Evolutionary conservation across 2,113 vertebrate genomes (phyloP), one percentile per base, ranked within the genome.

Genomic region (Andinoacara biseriatus): DNA sequence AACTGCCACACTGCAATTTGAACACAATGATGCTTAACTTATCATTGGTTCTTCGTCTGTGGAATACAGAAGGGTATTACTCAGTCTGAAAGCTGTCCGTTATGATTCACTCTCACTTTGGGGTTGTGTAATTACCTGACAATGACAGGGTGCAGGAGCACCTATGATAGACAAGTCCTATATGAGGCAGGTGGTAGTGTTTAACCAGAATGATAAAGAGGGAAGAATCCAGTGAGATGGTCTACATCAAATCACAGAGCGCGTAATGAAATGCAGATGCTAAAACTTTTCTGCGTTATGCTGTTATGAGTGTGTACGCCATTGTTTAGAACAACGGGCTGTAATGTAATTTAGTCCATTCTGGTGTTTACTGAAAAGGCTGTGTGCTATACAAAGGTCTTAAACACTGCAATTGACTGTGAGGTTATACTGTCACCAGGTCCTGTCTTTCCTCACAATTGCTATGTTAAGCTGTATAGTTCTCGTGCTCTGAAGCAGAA

Each of bases 221-320:
- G 63, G 46, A 40, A 11, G 26, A 49, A 69, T 38, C 11, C 20
- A 86, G 31, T 33, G 58, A 49, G 52, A 59, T 72, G 57, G 22
- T 58, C 40, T 56, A 52, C n/a, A 63, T 89, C 31, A 89, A 89
- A 93, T 90, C 81, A 93, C 60, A 91, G 67, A 79, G 84, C 29
- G 7, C n/a, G 5, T 90, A 85, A 92, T 81, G 81, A 80, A 76
- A 69, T 31, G 9, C 81, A 74, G 84, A 89, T 76, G 80, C 76
- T 82, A 31, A 69, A 52, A 80, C 11, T 58, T 33, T 58, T 33
- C 61, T 29, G 17, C 75, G n/a, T 86, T 56, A 33, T 78, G 65
- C 58, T 56, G 54, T 74, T 52, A 31, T 38, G 58, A 22, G 11
- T 74, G 8, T 33, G 8, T 76, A 20, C 31, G 78, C 38, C 1